These are phyloP conservation scores for Tonatia bakeri DNA, from an alignment of 2,113 vertebrate genomes.

Conservation along the genomic window DNA sequence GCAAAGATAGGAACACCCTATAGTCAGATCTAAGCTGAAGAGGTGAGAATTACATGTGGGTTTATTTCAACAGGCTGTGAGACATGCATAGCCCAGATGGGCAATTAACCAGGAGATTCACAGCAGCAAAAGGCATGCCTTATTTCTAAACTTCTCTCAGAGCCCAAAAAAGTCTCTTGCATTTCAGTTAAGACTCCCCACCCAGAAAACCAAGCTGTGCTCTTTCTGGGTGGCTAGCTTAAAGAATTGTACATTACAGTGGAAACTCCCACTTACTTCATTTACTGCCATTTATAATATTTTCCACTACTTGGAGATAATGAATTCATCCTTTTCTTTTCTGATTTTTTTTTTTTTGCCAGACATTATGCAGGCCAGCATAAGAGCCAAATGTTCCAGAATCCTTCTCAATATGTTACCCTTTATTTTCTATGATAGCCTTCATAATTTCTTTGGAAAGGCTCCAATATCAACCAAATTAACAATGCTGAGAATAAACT, in stretches of 20 bases:
- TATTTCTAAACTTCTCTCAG: constrained; percentile 62
- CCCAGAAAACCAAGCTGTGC: constrained; percentile 79
- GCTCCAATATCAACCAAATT: constrained; percentile 78
- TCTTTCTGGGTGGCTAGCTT: constrained; percentile 86
- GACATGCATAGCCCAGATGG: constrained; percentile 39
- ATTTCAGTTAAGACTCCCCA: constrained; percentile 77
- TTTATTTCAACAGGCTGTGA: background rate
- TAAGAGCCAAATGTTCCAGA: constrained; percentile 81
- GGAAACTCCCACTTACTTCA: constrained; percentile 87
- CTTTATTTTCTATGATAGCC: constrained; percentile 82
- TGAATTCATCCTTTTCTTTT: constrained; percentile 81
- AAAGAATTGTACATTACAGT: constrained; percentile 82
- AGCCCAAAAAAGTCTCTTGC: constrained; percentile 74
- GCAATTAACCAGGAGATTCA: constrained; percentile 59
- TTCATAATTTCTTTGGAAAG: constrained; percentile 79
- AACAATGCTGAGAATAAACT: constrained; percentile 82
- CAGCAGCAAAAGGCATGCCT: constrained; percentile 74
- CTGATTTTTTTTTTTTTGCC: constrained; percentile 24
- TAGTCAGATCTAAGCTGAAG: constrained; percentile 53
- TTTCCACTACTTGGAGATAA: constrained; percentile 87
- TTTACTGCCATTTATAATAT: constrained; percentile 87
- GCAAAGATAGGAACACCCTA: constrained; percentile 67
- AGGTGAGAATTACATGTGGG: constrained; percentile 24
- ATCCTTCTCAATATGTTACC: constrained; percentile 79
- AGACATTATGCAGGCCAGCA: constrained; percentile 81